Conservation (phyloP, 2,888 invertebrate species). For the Anthrax anthrax region DNA sequence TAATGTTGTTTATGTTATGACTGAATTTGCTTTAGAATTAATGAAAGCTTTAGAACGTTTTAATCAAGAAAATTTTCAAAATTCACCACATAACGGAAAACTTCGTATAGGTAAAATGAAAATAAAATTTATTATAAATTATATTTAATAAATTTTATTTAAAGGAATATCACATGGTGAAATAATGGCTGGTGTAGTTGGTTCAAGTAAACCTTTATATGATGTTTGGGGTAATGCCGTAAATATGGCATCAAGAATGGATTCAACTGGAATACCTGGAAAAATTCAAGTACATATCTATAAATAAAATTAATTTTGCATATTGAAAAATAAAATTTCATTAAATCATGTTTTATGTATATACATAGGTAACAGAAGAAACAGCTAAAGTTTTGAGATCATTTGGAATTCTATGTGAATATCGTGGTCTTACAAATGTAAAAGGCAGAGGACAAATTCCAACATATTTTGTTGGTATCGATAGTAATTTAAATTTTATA, state of each 20-base stretch:
- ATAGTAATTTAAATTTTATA: conserved; percentile 42
- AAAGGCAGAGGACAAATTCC: conserved; percentile 54
- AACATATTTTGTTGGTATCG: conserved; percentile 57
- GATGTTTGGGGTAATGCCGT: conserved; percentile 97
- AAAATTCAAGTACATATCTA: conserved; percentile 52
- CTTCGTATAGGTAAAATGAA: conserved; percentile 22
- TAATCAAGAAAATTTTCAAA: conserved; percentile 44
- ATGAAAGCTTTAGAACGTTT: conserved; percentile 47
- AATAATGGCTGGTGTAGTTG: conserved; percentile 88
- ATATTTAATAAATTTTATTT: not conserved
- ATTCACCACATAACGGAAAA: conserved; percentile 27
- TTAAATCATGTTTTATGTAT: no score
- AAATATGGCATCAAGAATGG: conserved; percentile 94
- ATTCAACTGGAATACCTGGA: conserved; percentile 71
- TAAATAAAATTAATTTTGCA: no score
- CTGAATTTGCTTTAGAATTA: conserved; percentile 60
- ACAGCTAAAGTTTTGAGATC: conserved; percentile 54
- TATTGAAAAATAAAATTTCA: no score
- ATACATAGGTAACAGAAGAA: conserved; percentile 47
- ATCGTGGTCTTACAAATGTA: conserved; percentile 53
- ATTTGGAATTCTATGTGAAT: conserved; percentile 52
- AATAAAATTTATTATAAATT: no score
- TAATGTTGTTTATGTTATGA: conserved; percentile 43
- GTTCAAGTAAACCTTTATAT: conserved; percentile 83
- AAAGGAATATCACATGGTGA: conserved; percentile 70